phyloP scores from a whole-genome alignment of 30 jellyfish, hydroid and myxozoan genomes.

The Hydractinia echinata region DNA sequence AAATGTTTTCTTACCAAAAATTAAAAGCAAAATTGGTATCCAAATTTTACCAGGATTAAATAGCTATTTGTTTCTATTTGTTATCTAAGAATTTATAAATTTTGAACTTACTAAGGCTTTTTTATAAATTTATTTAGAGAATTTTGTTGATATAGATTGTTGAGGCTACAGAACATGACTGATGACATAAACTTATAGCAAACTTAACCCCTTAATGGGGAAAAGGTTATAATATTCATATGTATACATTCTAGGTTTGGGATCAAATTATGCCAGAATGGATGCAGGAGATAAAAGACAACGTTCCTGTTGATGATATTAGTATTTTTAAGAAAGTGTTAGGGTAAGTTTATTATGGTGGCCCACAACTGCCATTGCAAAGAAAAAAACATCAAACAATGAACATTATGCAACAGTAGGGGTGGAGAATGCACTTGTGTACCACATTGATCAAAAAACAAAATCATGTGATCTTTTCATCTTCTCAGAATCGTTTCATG shows the following conservation, averaged over 20 bases:
- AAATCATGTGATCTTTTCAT: too few relatives aligned
- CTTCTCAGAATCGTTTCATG: too few relatives aligned
- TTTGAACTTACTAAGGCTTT: neutral
- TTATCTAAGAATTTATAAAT: too few relatives aligned
- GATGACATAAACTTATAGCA: neutral
- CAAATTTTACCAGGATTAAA: too few relatives aligned
- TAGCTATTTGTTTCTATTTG: too few relatives aligned
- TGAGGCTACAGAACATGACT: neutral
- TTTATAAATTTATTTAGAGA: neutral
- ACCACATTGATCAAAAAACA: too few relatives aligned
- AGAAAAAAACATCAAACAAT: too few relatives aligned
- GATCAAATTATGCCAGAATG: conserved; percentile 81
- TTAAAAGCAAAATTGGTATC: too few relatives aligned
- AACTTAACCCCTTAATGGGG: neutral
- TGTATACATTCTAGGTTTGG: conserved; percentile 60
- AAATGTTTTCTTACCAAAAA: too few relatives aligned
- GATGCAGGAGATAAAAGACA: conserved; percentile 77
- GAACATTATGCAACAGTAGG: too few relatives aligned
- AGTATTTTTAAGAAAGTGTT: conserved; percentile 40
- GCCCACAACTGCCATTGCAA: too few relatives aligned
- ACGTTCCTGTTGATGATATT: conserved; percentile 49
- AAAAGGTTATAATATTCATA: neutral
- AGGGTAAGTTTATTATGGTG: conserved; percentile 32
- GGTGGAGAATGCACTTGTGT: too few relatives aligned
- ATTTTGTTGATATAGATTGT: neutral